Evolutionary conservation across 1,140 invertebrate genomes (phyloP).

Genomic region (Proales similis): DNA sequence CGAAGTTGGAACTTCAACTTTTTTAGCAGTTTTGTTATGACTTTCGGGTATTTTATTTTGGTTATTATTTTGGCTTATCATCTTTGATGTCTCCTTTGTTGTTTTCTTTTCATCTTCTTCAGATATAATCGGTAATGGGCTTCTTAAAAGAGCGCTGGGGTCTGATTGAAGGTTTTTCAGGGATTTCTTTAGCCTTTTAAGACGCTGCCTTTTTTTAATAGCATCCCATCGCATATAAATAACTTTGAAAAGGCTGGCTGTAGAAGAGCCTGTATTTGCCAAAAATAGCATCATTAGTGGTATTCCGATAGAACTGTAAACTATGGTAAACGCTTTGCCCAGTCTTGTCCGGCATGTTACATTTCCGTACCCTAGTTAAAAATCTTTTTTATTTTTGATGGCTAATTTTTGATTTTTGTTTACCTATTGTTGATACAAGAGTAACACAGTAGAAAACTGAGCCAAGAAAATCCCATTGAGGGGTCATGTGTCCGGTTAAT

Average conservation of each 20-base stretch:
- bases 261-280: slow-evolving; percentile 84
- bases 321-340: slow-evolving; percentile 44
- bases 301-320: slow-evolving; percentile 45
- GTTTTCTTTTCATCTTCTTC: too few species aligned
- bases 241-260: slow-evolving; percentile 57
- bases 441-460: slow-evolving; percentile 36
- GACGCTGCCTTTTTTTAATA: too few species aligned
- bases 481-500: slow-evolving; percentile 8
- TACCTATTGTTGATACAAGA: slow-evolving; percentile 38
- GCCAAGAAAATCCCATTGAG: slow-evolving; percentile 37
- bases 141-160: too few species aligned
- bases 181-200: too few species aligned
- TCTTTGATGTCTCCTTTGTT: too few species aligned
- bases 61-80: too few species aligned
- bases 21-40: too few species aligned
- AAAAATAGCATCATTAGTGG: slow-evolving; percentile 58
- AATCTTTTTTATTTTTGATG: not conserved
- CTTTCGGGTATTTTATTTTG: too few species aligned
- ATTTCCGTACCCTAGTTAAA: slow-evolving; percentile 44
- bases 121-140: too few species aligned
- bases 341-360: slow-evolving; percentile 44
- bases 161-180: too few species aligned
- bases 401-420: not conserved
- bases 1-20: too few species aligned
- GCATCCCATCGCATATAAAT: slow-evolving; percentile 15